phyloP scores from a whole-genome alignment of 2,888 invertebrate genomes.

The Labia minor region DNA sequence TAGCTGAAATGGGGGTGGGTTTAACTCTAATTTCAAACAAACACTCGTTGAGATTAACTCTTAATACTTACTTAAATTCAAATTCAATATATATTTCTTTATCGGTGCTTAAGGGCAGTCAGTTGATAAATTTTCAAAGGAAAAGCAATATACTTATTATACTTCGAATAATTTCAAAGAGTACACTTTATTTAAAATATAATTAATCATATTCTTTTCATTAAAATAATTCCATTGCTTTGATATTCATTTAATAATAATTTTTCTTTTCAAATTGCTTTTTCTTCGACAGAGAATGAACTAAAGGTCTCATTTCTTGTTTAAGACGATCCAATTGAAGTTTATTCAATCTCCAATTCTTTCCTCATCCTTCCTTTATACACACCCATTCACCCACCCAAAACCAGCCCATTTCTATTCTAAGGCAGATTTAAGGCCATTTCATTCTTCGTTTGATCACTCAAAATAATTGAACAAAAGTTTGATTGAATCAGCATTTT shows the following conservation, averaged over 20 bases:
- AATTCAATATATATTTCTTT: neutral
- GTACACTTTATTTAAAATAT: neutral
- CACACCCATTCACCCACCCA: too few species aligned
- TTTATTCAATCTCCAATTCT: neutral
- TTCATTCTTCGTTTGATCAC: conserved; percentile 2
- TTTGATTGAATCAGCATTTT: neutral
- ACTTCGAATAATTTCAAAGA: too few species aligned
- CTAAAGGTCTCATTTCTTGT: neutral
- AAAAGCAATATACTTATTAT: neutral
- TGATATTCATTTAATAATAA: conserved; percentile 1
- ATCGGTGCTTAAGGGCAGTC: neutral
- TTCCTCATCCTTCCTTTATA: too few species aligned
- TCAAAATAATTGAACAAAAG: neutral
- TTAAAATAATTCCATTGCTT: conserved; percentile 2
- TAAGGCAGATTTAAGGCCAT: neutral
- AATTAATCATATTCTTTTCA: conserved; percentile 13
- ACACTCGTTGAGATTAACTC: too few species aligned
- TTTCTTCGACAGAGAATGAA: neutral
- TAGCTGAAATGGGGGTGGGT: too few species aligned
- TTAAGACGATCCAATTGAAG: neutral
- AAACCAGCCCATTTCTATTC: too few species aligned
- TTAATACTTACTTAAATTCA: too few species aligned
- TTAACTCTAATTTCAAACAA: too few species aligned
- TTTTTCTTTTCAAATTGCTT: neutral
- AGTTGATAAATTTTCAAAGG: neutral